Evolutionary conservation across 2,797 vertebrate genomes (phyloP), one percentile per base, ranked within the genome.

Genomic region (Moxostoma hubbsi): DNA sequence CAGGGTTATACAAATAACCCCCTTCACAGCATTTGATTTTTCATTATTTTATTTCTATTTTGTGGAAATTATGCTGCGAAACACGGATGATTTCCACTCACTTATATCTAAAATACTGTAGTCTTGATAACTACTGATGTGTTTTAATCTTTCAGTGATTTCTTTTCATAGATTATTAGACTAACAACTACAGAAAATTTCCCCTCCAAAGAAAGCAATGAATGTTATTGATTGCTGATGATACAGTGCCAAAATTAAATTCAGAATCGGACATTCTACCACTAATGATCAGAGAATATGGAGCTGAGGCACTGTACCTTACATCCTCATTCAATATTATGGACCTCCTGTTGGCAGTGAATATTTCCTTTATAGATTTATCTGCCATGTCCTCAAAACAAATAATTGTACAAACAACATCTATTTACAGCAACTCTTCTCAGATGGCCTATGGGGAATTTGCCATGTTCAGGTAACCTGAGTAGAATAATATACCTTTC

Each of bases 331-430:
- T 85, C 80, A 82, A 82, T 83, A 79, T n/a, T 24, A 16, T 67
- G 4, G 73, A 72, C 78, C 65, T 76, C 63, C 70, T 57, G 62
- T 63, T 61, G 55, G 59, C 53, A 53, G 55, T 66, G 73, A 74
- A 57, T 58, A 77, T 83, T 84, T 78, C 79, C 76, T 82, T 7
- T 79, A 84, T 86, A 85, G 81, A 87, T 86, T 85, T 46, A 63
- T 24, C 72, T 77, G 77, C 53, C 79, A 83, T 77, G 62, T 64
- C 71, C 64, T 68, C 36, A 81, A 67, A 85, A 80, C 73, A 84
- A 85, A 82, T 84, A 74, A 86, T 85, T 71, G 79, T 46, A 12
- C 65, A 73, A 82, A 73, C 68, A 68, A 61, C 68, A 82, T 82
- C 66, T 51, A 84, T 84, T 83, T 81, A 83, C 36, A 69, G 54